These are phyloP conservation scores for Zosterops lateralis DNA, from an alignment of 2,113 vertebrate genomes.

Conservation along the genomic window DNA sequence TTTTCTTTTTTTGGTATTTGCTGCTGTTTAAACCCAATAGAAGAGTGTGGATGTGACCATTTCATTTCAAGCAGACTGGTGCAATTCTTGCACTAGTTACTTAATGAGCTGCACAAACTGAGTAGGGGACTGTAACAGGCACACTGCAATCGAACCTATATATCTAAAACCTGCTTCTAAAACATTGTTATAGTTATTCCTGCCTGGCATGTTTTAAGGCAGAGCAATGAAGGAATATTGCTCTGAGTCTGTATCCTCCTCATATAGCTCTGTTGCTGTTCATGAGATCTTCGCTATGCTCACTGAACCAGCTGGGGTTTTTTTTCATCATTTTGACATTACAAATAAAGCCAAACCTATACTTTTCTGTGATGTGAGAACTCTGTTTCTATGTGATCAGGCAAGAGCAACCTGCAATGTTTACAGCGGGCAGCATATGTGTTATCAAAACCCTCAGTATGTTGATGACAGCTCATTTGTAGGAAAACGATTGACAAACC, in stretches of 20 bases:
- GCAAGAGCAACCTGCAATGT: rapidly evolving
- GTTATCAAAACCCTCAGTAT: rapidly evolving
- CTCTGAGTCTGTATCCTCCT: not conserved
- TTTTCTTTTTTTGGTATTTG: not conserved
- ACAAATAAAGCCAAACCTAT: not conserved
- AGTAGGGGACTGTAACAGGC: not conserved
- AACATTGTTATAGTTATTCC: not conserved
- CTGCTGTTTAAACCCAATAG: not conserved
- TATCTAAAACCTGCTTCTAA: not conserved
- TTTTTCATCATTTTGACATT: not conserved
- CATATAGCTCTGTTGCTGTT: not conserved
- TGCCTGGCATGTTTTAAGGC: not conserved
- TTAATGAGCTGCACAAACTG: too few species aligned
- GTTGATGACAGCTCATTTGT: rapidly evolving
- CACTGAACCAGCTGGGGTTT: not conserved
- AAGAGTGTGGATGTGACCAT: rapidly evolving
- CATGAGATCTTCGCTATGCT: not conserved
- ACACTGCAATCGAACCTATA: rapidly evolving
- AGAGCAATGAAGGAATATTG: not conserved
- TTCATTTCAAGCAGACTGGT: not conserved
- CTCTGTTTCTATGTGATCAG: rapidly evolving
- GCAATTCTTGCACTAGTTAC: not conserved
- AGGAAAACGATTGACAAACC: rapidly evolving
- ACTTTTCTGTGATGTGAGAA: not conserved
- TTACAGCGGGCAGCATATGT: not conserved